phyloP scores from a whole-genome alignment of 2,888 invertebrate species.

The Drosophila suboccidentalis region DNA sequence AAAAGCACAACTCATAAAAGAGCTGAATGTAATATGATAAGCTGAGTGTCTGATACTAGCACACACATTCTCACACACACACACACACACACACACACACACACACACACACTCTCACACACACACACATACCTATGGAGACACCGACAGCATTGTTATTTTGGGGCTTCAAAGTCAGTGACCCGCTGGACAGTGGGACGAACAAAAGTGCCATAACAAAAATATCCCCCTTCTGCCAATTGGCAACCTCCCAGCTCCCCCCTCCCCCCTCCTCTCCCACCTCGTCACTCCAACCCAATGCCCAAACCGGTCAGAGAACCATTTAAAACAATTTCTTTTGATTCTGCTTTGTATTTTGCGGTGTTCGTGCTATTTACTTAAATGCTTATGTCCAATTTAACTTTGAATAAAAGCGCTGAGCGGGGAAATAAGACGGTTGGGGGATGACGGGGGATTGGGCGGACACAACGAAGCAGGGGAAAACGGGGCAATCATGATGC shows the following conservation, averaged over 20 bases:
- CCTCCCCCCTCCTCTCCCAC: too few relatives aligned
- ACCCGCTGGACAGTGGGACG: constrained; percentile 32
- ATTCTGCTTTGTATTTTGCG: constrained; percentile 57
- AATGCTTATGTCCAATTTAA: constrained; percentile 61
- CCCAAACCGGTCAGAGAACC: constrained; percentile 8
- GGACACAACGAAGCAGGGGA: background rate
- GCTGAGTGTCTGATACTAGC: constrained; percentile 59
- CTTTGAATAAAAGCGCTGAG: constrained; percentile 17
- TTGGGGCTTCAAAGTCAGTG: constrained; percentile 35
- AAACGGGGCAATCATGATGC: constrained; percentile 16
- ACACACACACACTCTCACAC: constrained; percentile 13
- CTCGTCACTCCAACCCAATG: background rate
- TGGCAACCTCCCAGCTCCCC: constrained; percentile 1
- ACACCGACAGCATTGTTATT: constrained; percentile 3
- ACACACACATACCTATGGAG: background rate
- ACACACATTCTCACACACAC: constrained; percentile 12
- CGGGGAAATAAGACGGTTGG: background rate
- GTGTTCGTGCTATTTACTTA: constrained; percentile 56
- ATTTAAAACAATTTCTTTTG: constrained; percentile 64
- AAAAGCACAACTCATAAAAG: constrained; percentile 48
- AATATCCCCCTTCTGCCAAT: constrained; percentile 1
- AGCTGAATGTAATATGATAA: constrained; percentile 73
- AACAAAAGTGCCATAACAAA: constrained; percentile 28
- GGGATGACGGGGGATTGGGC: background rate
- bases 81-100: too few relatives aligned